Evolutionary conservation across 2,113 vertebrate species (phyloP).

Genomic region (Syngnathus typhle): DNA sequence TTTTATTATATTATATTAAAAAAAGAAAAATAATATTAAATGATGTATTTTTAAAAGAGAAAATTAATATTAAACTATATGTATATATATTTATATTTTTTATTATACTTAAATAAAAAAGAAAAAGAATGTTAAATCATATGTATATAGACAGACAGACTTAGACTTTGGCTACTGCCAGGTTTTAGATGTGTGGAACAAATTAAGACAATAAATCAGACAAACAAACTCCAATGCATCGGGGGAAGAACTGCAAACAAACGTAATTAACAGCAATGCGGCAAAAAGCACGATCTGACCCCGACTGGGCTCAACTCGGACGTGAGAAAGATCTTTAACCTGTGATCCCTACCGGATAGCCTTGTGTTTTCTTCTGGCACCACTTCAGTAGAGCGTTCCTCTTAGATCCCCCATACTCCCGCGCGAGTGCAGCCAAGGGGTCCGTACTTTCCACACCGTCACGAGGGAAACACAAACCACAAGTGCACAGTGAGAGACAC

Average conservation of each 20-base stretch:
- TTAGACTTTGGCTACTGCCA: no score
- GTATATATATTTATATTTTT: no score
- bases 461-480: conserved; percentile 54
- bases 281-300: conserved; percentile 28
- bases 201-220: neutral
- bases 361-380: conserved; percentile 98
- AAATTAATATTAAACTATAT: no score
- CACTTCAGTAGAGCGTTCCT: conserved; percentile 95
- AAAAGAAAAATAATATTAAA: no score
- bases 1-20: no score
- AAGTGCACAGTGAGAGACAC: conserved; percentile 24
- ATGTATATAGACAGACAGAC: no score
- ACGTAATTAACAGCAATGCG: neutral
- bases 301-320: conserved; percentile 4
- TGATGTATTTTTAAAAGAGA: no score
- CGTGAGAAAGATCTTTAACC: conserved; percentile 42
- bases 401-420: conserved; percentile 94
- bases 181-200: neutral
- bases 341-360: conserved; percentile 83
- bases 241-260: neutral
- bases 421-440: conserved; percentile 87
- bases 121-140: no score
- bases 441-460: conserved; percentile 94
- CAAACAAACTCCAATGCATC: neutral
- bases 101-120: no score